phyloP scores from a whole-genome alignment of 1,140 invertebrate genomes.

The Samia ricini region DNA sequence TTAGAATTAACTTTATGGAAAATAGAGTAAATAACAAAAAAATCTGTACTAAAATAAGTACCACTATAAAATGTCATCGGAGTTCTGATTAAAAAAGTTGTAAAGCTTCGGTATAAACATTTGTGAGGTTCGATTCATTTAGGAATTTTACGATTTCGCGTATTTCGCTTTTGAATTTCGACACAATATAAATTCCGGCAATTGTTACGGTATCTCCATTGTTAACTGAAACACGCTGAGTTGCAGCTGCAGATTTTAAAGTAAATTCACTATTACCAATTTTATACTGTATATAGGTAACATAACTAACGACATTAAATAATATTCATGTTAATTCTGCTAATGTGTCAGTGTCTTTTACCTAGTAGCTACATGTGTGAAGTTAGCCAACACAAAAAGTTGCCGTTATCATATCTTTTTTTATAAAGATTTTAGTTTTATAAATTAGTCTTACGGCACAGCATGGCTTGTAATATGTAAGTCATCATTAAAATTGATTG shows the following conservation, averaged over 20 bases:
- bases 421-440: too few relatives aligned
- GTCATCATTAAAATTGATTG: neutral
- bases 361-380: neutral
- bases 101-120: neutral
- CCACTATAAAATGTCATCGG: too few relatives aligned
- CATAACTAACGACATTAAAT: neutral
- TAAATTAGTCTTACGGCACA: too few relatives aligned
- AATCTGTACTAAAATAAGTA: too few relatives aligned
- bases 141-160: slow-evolving; percentile 3
- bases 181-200: slow-evolving; percentile 27
- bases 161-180: slow-evolving; percentile 13
- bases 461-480: too few relatives aligned
- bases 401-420: neutral
- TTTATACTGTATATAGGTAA: neutral
- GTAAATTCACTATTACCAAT: neutral
- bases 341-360: neutral
- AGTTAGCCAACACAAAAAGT: neutral
- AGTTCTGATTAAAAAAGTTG: neutral
- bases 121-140: neutral
- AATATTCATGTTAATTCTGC: neutral
- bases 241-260: slow-evolving; percentile 27
- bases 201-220: slow-evolving; percentile 19
- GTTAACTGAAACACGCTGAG: slow-evolving; percentile 22
- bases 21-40: too few relatives aligned
- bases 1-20: too few relatives aligned